Base-by-base conservation (phyloP, 1,140 invertebrate genomes). In the Tyrophagus putrescentiae region DNA sequence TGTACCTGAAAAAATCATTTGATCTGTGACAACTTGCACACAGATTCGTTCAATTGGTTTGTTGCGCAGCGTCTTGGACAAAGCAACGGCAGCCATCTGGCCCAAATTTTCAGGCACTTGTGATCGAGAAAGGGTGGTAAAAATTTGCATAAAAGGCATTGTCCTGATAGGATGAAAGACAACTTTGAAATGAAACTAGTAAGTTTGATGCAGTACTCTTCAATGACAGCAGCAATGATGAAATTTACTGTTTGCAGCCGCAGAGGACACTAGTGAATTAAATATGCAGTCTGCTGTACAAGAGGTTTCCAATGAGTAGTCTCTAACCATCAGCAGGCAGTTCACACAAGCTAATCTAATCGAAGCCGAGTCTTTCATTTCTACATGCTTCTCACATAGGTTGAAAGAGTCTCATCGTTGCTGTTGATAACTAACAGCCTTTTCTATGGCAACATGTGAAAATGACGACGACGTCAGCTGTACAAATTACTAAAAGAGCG, bases 91-190 rank as follows among this genome's bases (percentile, higher is more conserved):
- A 9, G 39, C n/a, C 25, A 54, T 13, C 39, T 13, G 52, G 27
- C 52, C 52, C 21, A 54, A 25, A 54, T 54, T 54, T 54, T 54
- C 52, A 9, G 52, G 52, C n/a, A 54, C 25, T 54, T 31, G 52
- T 1, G 52, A 27, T 3, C 52, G 52, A 3, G 52, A 3, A 3
- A 54, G 3, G 1, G 52, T 54, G 18, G 52, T 54, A 16, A 54
- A 54, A 4, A 54, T 31, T 27, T 54, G 52, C 27, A 54, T 16
- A 54, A 54, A 33, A 34, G 52, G 52, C 52, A 54, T 54, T 7
- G 23, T 53, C 4, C 16, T 31, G 6, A 32, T 6, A 25, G 21
- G 6, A 11, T 28, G 11, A 34, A 16, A 50, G 5, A 45, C 5
- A 45, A 45, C 29, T 6, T 9, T 28, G 23, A 53, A 53, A 29